These are phyloP conservation scores for Leguminivora glycinivorella DNA, from an alignment of 1,140 invertebrate genomes.

Conservation along the genomic window DNA sequence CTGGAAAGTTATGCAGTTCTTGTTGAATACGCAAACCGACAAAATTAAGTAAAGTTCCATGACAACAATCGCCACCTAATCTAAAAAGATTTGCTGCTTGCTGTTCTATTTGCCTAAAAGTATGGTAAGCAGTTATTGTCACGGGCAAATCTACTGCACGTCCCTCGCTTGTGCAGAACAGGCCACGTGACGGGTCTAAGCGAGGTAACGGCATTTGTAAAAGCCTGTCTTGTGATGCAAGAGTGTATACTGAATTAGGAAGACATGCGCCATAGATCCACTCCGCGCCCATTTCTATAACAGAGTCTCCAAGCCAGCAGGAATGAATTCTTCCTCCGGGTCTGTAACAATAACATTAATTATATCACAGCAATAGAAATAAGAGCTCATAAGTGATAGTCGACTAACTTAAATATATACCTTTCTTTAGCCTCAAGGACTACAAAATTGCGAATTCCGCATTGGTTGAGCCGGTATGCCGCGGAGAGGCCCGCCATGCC, in stretches of 20 bases:
- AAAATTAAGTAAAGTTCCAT: conserved; percentile 82
- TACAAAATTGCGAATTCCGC: conserved; percentile 84
- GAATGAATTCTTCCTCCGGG: conserved; percentile 87
- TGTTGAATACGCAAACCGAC: conserved; percentile 83
- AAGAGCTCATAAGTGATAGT: not conserved
- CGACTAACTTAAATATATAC: conserved; percentile 54
- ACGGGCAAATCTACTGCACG: conserved; percentile 81
- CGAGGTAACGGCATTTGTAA: conserved; percentile 77
- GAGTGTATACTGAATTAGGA: conserved; percentile 83
- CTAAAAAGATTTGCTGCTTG: conserved; percentile 82
- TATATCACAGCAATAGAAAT: not conserved
- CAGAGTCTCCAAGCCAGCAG: conserved; percentile 85
- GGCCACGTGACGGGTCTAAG: conserved; percentile 74
- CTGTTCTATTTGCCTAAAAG: conserved; percentile 82
- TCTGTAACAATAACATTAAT: conserved; percentile 44
- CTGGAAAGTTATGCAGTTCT: conserved; percentile 83
- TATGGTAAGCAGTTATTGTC: conserved; percentile 82
- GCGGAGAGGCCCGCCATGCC: conserved; percentile 88
- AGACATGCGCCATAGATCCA: conserved; percentile 82
- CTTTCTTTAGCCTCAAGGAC: conserved; percentile 87
- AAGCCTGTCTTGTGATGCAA: conserved; percentile 83
- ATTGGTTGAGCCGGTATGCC: conserved; percentile 83
- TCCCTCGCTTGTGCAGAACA: conserved; percentile 84
- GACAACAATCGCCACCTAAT: conserved; percentile 79
- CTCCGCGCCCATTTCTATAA: conserved; percentile 86